phyloP scores from a whole-genome alignment of 2,888 invertebrate species.

The Lumbricus terrestris region DNA sequence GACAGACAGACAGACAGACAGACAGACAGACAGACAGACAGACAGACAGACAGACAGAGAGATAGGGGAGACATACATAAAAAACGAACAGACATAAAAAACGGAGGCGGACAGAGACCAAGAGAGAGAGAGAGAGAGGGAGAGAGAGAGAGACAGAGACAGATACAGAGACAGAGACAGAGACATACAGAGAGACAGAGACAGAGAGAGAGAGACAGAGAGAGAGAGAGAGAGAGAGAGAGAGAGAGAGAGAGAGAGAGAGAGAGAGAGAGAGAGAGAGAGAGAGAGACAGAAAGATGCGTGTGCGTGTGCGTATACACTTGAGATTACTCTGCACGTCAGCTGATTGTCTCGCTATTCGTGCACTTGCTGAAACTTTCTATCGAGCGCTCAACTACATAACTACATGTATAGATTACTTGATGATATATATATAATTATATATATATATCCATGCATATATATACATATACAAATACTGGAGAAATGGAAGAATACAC shows the following conservation, averaged over 20 bases:
- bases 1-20: background rate
- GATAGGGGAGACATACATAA: background rate
- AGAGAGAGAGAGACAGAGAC: background rate
- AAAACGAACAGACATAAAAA: background rate
- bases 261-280: background rate
- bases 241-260: background rate
- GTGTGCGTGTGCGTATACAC: too few relatives aligned
- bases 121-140: background rate
- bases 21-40: background rate
- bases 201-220: background rate
- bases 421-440: background rate
- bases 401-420: background rate
- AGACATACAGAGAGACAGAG: background rate
- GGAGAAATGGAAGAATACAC: too few relatives aligned
- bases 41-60: background rate
- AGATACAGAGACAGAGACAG: background rate
- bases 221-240: background rate
- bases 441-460: background rate
- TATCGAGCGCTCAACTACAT: background rate
- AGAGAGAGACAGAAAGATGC: background rate
- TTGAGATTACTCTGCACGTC: too few relatives aligned
- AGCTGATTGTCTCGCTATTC: too few relatives aligned
- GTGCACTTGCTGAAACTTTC: too few relatives aligned
- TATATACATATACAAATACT: too few relatives aligned
- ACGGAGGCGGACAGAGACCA: background rate